Evolutionary conservation across 1,140 invertebrate genomes (phyloP).

Genomic region (Drosophila hydei): DNA sequence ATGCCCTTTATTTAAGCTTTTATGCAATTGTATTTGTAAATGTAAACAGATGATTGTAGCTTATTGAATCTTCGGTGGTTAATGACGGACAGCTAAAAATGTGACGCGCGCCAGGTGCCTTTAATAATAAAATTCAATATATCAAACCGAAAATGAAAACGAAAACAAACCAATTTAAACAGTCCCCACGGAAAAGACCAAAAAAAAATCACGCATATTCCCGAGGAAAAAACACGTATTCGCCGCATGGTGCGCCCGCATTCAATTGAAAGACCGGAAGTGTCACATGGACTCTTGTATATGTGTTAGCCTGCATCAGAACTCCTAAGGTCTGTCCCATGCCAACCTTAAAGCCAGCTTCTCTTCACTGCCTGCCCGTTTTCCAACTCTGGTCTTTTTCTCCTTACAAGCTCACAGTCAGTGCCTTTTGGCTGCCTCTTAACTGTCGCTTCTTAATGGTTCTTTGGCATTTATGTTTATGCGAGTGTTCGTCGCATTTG

Average conservation of each 20-base stretch:
- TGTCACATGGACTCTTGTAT: constrained; percentile 3
- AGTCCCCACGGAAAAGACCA: not conserved
- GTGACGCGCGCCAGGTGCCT: constrained; percentile 44
- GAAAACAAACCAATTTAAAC: constrained; percentile 31
- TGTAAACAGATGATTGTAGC: no score
- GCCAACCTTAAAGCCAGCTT: constrained; percentile 13
- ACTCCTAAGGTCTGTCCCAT: constrained; percentile 9
- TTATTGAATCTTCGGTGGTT: constrained; percentile 43
- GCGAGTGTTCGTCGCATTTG: constrained; percentile 17
- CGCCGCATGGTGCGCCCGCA: constrained; percentile 32
- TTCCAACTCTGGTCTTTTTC: no score
- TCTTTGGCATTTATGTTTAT: constrained; percentile 58
- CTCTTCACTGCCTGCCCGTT: no score
- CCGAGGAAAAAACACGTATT: constrained; percentile 52
- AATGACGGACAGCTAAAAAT: constrained; percentile 42
- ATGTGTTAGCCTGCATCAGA: not conserved
- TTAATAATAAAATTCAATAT: constrained; percentile 62
- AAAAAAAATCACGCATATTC: not conserved
- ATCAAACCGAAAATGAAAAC: constrained; percentile 12
- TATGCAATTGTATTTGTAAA: no score
- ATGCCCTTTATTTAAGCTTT: no score
- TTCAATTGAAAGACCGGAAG: constrained; percentile 49
- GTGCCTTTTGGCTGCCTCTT: constrained; percentile 25
- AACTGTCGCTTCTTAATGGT: constrained; percentile 58
- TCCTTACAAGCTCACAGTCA: not conserved